phyloP scores from a whole-genome alignment of 35 echinoderm and acorn worm genomes.

The Apostichopus parvimensis region DNA sequence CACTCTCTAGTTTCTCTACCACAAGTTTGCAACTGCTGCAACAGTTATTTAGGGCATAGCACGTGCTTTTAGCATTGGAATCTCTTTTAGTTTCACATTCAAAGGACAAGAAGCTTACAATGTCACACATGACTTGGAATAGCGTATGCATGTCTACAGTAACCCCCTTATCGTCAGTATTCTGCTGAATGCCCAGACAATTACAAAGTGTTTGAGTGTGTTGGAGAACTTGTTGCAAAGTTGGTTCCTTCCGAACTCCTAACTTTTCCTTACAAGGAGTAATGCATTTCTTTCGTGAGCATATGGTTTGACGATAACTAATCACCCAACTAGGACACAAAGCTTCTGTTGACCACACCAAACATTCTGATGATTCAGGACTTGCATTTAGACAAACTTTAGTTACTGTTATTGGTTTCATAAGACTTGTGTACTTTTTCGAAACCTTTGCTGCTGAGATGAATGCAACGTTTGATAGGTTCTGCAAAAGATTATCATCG shows the following conservation, averaged over 20 bases:
- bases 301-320: neutral
- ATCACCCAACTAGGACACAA: constrained; percentile 14
- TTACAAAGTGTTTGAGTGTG: constrained; percentile 49
- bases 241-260: neutral
- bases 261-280: neutral
- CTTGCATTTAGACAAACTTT: constrained; percentile 7
- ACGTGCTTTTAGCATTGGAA: neutral
- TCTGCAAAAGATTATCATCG: neutral
- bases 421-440: neutral
- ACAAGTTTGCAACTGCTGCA: constrained; percentile 36
- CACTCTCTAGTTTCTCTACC: neutral
- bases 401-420: neutral
- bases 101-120: neutral
- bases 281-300: neutral
- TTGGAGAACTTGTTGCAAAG: neutral
- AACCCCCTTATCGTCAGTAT: neutral
- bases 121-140: neutral
- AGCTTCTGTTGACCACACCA: constrained; percentile 24
- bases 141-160: neutral
- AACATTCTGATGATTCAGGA: neutral
- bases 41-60: neutral
- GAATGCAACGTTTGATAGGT: neutral
- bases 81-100: constrained; percentile 8
- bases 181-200: neutral
- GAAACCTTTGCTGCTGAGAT: neutral